Conservation (phyloP, 2,797 vertebrate species). For the Myripristis murdjan region DNA sequence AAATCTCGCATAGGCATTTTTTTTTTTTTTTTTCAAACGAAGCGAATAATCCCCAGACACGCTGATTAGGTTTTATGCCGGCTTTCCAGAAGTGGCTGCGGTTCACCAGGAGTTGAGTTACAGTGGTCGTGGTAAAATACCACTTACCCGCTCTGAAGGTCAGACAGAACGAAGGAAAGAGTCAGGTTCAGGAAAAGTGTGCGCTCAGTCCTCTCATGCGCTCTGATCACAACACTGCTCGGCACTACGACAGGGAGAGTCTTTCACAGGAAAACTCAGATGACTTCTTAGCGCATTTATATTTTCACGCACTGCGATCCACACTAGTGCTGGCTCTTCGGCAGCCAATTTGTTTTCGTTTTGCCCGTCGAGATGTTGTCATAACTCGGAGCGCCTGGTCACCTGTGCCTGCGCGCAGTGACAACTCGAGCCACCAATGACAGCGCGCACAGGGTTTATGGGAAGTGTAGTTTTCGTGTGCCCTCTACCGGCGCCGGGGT, state of each 20-base stretch:
- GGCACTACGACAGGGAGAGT: background rate
- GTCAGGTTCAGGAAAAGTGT: slow-evolving; percentile 70
- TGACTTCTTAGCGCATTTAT: slow-evolving; percentile 17
- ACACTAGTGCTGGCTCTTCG: slow-evolving; percentile 36
- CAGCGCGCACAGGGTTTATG: slow-evolving; percentile 49
- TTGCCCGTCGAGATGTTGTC: slow-evolving; percentile 78
- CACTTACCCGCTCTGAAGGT: slow-evolving; percentile 89
- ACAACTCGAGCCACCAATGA: slow-evolving; percentile 78
- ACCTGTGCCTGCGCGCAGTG: slow-evolving; percentile 79
- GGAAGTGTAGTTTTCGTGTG: slow-evolving; percentile 76
- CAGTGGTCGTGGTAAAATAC: slow-evolving; percentile 50
- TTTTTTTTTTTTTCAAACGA: background rate
- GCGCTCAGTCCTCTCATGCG: slow-evolving; percentile 50
- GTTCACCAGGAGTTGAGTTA: slow-evolving; percentile 4
- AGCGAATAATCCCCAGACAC: background rate
- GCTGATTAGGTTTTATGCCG: background rate
- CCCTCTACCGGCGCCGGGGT: background rate
- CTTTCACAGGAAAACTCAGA: background rate
- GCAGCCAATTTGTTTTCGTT: slow-evolving; percentile 81
- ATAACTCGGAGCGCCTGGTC: slow-evolving; percentile 78
- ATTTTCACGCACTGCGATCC: slow-evolving; percentile 34
- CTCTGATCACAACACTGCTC: slow-evolving; percentile 19
- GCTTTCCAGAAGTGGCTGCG: background rate
- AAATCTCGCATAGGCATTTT: too few relatives aligned
- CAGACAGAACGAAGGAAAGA: slow-evolving; percentile 78